Evolutionary conservation across 2,113 vertebrate genomes (phyloP), one percentile per base, ranked within the genome.

Genomic region (Lamprotornis superbus): DNA sequence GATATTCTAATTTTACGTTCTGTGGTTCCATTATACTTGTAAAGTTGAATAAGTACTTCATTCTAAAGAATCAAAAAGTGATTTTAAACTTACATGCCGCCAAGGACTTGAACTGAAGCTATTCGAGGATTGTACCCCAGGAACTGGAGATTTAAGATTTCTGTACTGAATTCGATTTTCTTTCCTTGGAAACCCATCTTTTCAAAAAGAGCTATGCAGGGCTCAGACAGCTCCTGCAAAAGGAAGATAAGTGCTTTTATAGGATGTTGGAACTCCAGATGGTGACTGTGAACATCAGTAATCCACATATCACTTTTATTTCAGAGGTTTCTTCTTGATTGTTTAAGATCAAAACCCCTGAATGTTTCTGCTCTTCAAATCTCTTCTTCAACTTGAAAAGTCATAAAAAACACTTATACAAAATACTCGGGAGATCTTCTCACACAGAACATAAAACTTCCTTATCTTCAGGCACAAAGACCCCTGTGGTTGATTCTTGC

Each of bases 221-320:
- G 98, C 69, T 99, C 98, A 59, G 99, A 99, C 76, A 99, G 98
- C 94, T 99, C 99, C 99, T 99, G 95, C 88, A 87, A 92, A 92
- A 91, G 81, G 35, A 93, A 95, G 75, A 81, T 46, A 19, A 78
- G 17, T 75, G 68, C 44, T 68, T 95, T 82, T 35, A 70, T 1
- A 91, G 30, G 21, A 56, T 50, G 31, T 28, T 71, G 85, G 40
- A 85, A 77, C 55, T 87, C 47, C 65, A 84, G 42, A 63, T 28
- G 47, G 10, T 78, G 35, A 80, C 39, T 80, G 27, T 49, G 60
- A 90, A 64, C 14, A 68, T 74, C 64, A 61, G 57, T 63, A 91
- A 31, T 27, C 21, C 25, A 50, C 6, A 53, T 2, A 49, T 12
- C 19, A 17, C 23, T 75, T 81, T 84, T 65, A 67, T 50, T 84